Percentiles rank a stretch among this genome's conserved stretches.
phyloP scores from a whole-genome alignment of 2,797 vertebrate species.

The Tiaroga cobitis region DNA sequence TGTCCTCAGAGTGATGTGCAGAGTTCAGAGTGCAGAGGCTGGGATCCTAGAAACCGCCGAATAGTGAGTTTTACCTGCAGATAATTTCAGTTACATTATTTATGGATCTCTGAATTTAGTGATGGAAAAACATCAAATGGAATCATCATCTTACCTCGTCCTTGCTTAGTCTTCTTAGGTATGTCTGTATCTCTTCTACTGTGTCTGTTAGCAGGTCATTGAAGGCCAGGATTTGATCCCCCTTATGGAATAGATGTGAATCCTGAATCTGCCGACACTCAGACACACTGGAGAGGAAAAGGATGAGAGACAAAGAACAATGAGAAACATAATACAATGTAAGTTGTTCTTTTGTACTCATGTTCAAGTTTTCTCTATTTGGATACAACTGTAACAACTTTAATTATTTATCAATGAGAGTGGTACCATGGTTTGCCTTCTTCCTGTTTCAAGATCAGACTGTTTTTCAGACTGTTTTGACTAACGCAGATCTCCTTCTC shows the following conservation, averaged over 20 bases:
- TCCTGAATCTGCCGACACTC: slow-evolving; percentile 75
- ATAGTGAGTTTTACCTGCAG: slow-evolving; percentile 77
- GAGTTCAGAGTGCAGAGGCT: slow-evolving; percentile 55
- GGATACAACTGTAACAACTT: background rate
- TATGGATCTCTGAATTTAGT: background rate
- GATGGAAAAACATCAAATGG: too few species aligned
- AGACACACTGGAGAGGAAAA: slow-evolving; percentile 74
- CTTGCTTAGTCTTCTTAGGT: slow-evolving; percentile 77
- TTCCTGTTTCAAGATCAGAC: slow-evolving; percentile 78
- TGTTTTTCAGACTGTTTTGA: slow-evolving; percentile 72
- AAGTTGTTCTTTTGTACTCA: background rate
- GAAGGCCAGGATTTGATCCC: slow-evolving; percentile 85
- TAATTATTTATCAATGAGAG: background rate
- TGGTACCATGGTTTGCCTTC: slow-evolving; percentile 82
- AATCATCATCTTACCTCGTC: too few species aligned
- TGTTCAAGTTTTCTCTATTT: background rate
- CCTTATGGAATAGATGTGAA: slow-evolving; percentile 82
- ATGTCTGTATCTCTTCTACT: slow-evolving; percentile 79
- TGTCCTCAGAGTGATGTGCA: background rate
- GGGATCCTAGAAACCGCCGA: slow-evolving; percentile 59
- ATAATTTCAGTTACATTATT: background rate
- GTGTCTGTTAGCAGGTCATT: slow-evolving; percentile 81
- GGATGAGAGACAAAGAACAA: background rate
- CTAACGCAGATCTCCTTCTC: slow-evolving; percentile 78
- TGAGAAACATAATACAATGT: background rate